Evolutionary conservation across 2,113 vertebrate genomes (phyloP).

Genomic region (Thymallus thymallus): DNA sequence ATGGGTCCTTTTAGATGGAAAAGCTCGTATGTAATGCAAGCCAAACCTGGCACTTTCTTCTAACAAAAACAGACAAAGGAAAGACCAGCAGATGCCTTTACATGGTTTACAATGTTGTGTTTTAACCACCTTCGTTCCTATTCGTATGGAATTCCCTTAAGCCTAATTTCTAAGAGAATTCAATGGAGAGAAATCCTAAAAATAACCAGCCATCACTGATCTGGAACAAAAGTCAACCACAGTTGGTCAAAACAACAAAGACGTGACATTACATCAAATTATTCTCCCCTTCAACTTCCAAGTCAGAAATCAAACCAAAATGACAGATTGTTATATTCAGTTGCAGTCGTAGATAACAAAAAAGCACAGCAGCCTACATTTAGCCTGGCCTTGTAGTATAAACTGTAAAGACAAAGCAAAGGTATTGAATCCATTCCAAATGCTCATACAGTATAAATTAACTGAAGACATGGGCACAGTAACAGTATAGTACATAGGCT

Average conservation of each 20-base stretch:
- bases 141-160: background rate
- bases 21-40: no score
- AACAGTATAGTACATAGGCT: background rate
- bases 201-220: background rate
- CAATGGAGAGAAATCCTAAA: background rate
- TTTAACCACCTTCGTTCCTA: background rate
- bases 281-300: background rate
- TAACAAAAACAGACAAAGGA: background rate
- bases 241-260: background rate
- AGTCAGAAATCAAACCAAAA: background rate
- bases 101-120: background rate
- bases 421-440: no score
- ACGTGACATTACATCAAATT: background rate
- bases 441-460: no score
- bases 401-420: no score
- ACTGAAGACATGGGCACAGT: no score
- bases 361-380: no score
- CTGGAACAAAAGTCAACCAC: background rate
- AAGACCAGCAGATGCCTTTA: background rate
- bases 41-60: no score
- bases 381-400: no score
- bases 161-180: background rate
- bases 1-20: no score
- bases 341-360: no score
- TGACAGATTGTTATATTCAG: background rate